Conservation (phyloP, 2,797 vertebrate genomes). For the Danio tinwini region DNA sequence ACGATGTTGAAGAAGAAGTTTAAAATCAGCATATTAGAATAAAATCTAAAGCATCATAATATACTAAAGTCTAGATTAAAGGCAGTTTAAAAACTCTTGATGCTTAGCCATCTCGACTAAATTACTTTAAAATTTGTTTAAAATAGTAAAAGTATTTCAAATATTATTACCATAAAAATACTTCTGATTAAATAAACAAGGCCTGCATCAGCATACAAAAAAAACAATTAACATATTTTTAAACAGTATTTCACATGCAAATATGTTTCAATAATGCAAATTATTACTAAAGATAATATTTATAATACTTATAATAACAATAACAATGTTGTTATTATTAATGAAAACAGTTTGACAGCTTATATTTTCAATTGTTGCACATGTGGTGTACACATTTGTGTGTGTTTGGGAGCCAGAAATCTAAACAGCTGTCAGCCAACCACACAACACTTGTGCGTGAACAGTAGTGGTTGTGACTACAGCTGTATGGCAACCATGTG, state of each 20-base stretch:
- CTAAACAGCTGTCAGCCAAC: conserved; percentile 35
- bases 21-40: conserved; percentile 2
- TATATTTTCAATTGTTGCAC: background rate
- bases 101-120: too few relatives aligned
- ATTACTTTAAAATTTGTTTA: background rate
- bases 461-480: conserved; percentile 46
- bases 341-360: background rate
- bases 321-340: too few relatives aligned
- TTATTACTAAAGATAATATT: too few relatives aligned
- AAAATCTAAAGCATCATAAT: background rate
- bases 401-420: conserved; percentile 21
- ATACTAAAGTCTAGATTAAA: background rate
- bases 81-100: background rate
- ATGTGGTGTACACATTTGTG: background rate
- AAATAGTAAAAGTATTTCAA: background rate
- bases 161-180: background rate
- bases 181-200: too few relatives aligned
- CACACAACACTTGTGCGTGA: conserved; percentile 22
- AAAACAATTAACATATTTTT: too few relatives aligned
- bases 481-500: conserved; percentile 52
- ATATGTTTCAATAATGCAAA: too few relatives aligned
- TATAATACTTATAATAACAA: too few relatives aligned
- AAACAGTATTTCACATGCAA: too few relatives aligned
- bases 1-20: too few relatives aligned
- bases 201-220: too few relatives aligned